These are phyloP conservation scores for Porites lobata DNA, from an alignment of 92 coral and sea anemone species.

Conservation along the genomic window DNA sequence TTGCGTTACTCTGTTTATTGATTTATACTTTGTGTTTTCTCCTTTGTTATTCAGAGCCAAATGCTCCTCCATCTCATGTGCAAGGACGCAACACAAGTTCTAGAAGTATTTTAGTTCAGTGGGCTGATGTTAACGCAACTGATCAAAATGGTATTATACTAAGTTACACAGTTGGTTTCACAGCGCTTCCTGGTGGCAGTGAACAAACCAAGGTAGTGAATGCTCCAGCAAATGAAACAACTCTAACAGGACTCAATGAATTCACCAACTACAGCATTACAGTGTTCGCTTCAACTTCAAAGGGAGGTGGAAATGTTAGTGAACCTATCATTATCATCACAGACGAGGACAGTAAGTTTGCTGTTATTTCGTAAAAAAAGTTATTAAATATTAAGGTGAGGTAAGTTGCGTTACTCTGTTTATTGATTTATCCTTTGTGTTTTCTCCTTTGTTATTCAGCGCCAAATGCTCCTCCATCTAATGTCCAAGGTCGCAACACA, in stretches of 20 bases:
- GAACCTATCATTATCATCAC: not conserved
- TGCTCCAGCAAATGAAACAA: not conserved
- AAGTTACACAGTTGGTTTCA: too few species aligned
- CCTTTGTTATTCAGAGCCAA: not conserved
- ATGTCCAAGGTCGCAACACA: not conserved
- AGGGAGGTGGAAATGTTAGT: not conserved
- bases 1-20: not conserved
- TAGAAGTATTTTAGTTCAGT: not conserved
- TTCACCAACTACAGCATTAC: conserved; percentile 19
- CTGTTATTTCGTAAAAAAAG: too few species aligned
- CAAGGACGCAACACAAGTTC: not conserved
- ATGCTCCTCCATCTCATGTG: not conserved
- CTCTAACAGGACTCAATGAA: not conserved
- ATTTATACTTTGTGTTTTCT: not conserved
- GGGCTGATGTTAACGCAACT: not conserved
- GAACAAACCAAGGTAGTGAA: not conserved
- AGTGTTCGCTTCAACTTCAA: conserved; percentile 81
- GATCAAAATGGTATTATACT: not conserved
- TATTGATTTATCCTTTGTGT: too few species aligned
- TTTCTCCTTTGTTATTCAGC: too few species aligned
- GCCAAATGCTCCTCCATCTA: not conserved
- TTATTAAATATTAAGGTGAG: too few species aligned
- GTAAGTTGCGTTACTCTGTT: too few species aligned
- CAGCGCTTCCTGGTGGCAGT: too few species aligned
- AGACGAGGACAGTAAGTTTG: not conserved